Evolutionary conservation across 1,140 invertebrate genomes (phyloP).

Genomic region (Micrasema minimum): DNA sequence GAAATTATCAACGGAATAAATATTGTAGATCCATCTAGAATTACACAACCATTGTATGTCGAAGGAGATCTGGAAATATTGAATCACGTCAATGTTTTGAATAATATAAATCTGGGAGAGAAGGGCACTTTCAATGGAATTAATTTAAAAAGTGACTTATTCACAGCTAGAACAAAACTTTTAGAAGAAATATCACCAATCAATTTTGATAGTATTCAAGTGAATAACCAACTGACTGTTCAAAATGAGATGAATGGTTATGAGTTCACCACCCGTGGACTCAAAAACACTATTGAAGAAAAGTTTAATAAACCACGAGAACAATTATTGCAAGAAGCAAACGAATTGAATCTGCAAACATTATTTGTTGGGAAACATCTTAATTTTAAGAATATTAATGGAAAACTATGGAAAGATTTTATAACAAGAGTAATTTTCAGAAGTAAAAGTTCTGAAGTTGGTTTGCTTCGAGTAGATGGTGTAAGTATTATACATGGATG

Average conservation of each 20-base stretch:
- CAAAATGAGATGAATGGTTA: conserved; percentile 50
- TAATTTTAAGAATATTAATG: conserved; percentile 57
- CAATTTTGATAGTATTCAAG: conserved; percentile 54
- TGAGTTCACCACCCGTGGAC: conserved; percentile 39
- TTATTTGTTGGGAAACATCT: conserved; percentile 51
- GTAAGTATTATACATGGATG: conserved; percentile 61
- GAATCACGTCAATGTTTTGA: conserved; percentile 44
- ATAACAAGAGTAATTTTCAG: conserved; percentile 59
- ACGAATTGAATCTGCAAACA: conserved; percentile 29
- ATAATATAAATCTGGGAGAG: conserved; percentile 41
- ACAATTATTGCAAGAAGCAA: neutral
- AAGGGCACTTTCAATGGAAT: conserved; percentile 48
- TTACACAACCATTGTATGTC: conserved; percentile 19
- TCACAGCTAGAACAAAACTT: conserved; percentile 22
- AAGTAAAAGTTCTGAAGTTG: conserved; percentile 56
- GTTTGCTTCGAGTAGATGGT: conserved; percentile 59
- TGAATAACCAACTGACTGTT: conserved; percentile 50
- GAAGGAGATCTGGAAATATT: conserved; percentile 43
- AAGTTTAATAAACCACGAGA: conserved; percentile 8
- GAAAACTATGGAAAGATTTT: conserved; percentile 57
- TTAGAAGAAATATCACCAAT: conserved; percentile 23
- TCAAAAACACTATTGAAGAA: conserved; percentile 37
- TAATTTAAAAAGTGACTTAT: conserved; percentile 48
- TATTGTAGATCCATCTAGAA: conserved; percentile 24
- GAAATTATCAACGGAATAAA: conserved; percentile 49